Percentiles rank a stretch among this genome's conserved stretches.
phyloP scores from a whole-genome alignment of 2,888 invertebrate species.

The Drosophila falleni region DNA sequence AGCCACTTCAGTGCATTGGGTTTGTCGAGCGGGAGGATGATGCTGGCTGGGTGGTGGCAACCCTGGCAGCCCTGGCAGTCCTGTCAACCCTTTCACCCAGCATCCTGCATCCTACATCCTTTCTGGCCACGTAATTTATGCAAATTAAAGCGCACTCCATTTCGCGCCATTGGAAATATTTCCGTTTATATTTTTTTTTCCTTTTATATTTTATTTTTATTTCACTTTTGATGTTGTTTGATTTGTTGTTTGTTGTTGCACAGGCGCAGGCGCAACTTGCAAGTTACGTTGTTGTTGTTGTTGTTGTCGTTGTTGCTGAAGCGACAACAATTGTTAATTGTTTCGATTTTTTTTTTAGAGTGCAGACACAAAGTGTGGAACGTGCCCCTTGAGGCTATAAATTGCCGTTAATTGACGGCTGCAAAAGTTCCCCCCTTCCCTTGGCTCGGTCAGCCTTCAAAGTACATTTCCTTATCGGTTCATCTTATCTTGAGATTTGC shows the following conservation, averaged over 20 bases:
- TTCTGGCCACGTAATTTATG: conserved; percentile 68
- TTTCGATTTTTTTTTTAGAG: conserved; percentile 54
- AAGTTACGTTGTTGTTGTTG: conserved; percentile 33
- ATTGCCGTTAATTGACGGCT: conserved; percentile 69
- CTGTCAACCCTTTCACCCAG: conserved; percentile 58
- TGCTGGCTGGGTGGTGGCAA: conserved; percentile 17
- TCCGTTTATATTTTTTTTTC: conserved; percentile 42
- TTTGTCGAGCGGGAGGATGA: conserved; percentile 45
- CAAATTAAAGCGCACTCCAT: conserved; percentile 80
- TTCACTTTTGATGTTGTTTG: conserved; percentile 58
- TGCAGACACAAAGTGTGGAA: conserved; percentile 20
- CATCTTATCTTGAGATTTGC: conserved; percentile 27
- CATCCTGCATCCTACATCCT: conserved; percentile 33
- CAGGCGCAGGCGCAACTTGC: conserved; percentile 73
- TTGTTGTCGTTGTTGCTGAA: conserved; percentile 35
- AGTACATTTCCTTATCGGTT: conserved; percentile 18
- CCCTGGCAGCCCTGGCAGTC: conserved; percentile 6
- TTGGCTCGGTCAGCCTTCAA: background rate
- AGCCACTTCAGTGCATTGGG: conserved; percentile 58
- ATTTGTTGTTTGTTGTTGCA: conserved; percentile 68
- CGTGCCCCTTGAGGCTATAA: conserved; percentile 61
- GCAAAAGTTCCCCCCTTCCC: conserved; percentile 21
- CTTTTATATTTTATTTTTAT: conserved; percentile 17
- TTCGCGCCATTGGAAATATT: conserved; percentile 71
- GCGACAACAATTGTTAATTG: conserved; percentile 80